Conservation (phyloP, 2,113 vertebrate genomes). For the Lamprologus speciosus region DNA sequence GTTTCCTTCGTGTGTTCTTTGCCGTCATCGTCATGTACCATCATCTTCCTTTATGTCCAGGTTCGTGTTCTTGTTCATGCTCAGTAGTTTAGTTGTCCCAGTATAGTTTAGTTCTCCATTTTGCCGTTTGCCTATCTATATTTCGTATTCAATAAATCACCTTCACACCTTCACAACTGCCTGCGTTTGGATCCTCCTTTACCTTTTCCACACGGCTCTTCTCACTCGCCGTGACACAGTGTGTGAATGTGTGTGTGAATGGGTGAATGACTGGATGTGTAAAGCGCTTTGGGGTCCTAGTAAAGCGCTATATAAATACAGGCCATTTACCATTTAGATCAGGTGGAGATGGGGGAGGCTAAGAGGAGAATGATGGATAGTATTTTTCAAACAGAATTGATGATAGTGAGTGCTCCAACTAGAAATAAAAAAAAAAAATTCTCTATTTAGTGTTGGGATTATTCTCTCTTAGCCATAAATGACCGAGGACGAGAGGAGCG, state of each 20-base stretch:
- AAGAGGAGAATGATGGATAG: not conserved
- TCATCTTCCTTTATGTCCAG: too few relatives aligned
- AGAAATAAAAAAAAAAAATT: rapidly evolving
- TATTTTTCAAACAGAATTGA: not conserved
- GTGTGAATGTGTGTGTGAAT: not conserved
- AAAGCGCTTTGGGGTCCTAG: not conserved
- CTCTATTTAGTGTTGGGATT: not conserved
- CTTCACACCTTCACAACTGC: too few relatives aligned
- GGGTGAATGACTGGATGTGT: not conserved
- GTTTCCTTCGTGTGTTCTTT: rapidly evolving
- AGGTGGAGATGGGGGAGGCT: not conserved
- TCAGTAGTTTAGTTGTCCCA: too few relatives aligned
- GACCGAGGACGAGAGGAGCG: not conserved
- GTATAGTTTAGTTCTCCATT: too few relatives aligned
- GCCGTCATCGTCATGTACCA: too few relatives aligned
- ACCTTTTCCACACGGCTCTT: too few relatives aligned
- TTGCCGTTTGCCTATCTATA: too few relatives aligned
- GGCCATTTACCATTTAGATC: not conserved
- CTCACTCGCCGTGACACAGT: not conserved
- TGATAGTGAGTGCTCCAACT: not conserved
- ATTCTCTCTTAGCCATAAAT: not conserved
- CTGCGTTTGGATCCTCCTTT: too few relatives aligned
- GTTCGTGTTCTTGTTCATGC: too few relatives aligned
- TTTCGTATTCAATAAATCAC: too few relatives aligned
- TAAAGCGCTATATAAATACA: rapidly evolving